A percentile compares a stretch with the other conserved stretches of the same genome.
Conservation (phyloP, 2,113 vertebrate genomes). For the Phoxinus phoxinus region DNA sequence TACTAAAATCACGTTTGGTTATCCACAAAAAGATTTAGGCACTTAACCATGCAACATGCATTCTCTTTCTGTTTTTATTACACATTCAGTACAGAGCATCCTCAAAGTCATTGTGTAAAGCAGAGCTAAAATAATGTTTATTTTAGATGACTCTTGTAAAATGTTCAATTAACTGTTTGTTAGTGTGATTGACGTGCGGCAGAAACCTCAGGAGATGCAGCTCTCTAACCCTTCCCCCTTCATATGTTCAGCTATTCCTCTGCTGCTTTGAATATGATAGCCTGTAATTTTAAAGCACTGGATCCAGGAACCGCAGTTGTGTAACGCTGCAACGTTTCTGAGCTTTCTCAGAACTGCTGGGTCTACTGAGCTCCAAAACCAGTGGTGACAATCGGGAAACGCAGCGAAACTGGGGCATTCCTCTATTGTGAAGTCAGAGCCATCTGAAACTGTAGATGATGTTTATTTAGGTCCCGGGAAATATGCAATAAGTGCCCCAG, state of each 20-base stretch:
- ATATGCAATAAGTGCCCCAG: constrained; percentile 59
- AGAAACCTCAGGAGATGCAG: constrained; percentile 57
- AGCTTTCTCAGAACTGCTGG: constrained; percentile 42
- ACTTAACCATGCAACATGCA: neutral
- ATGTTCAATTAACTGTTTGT: constrained; percentile 51
- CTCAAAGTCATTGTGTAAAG: constrained; percentile 16
- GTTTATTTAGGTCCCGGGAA: constrained; percentile 67
- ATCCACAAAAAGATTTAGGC: constrained; percentile 30
- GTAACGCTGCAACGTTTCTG: constrained; percentile 65
- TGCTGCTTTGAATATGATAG: constrained; percentile 72
- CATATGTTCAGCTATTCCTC: constrained; percentile 41
- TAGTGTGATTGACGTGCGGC: constrained; percentile 64
- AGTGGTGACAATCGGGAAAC: constrained; percentile 57
- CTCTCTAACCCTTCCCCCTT: constrained; percentile 52
- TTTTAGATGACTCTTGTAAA: constrained; percentile 27
- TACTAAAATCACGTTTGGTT: neutral
- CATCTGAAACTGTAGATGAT: constrained; percentile 64
- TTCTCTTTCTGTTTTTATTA: neutral
- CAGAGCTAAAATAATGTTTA: constrained; percentile 11
- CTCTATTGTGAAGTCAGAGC: constrained; percentile 62
- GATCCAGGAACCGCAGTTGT: constrained; percentile 72
- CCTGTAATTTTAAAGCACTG: constrained; percentile 73
- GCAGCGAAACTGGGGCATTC: constrained; percentile 52
- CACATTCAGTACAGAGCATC: neutral
- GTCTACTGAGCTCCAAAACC: constrained; percentile 53